A percentile compares a stretch with the other conserved stretches of the same genome.
phyloP scores from a whole-genome alignment of 2,888 invertebrate genomes.

The Hirtodrosophila cameraria region DNA sequence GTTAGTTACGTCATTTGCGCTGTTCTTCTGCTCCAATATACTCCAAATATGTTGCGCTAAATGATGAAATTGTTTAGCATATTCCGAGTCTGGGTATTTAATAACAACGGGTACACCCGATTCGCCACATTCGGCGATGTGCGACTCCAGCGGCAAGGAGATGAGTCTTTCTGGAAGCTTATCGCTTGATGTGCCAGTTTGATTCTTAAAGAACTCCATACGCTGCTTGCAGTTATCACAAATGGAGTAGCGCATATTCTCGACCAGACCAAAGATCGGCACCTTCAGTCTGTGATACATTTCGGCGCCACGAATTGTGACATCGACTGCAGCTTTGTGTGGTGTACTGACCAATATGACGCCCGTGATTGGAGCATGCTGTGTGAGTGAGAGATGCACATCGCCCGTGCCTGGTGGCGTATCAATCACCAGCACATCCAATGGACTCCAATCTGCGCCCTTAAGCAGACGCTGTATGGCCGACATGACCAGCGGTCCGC shows the following conservation, averaged over 20 bases:
- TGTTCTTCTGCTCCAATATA: slow-evolving; percentile 11
- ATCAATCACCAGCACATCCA: slow-evolving; percentile 95
- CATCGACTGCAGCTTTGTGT: slow-evolving; percentile 93
- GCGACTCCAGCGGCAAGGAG: slow-evolving; percentile 84
- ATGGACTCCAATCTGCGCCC: slow-evolving; percentile 94
- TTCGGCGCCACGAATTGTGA: slow-evolving; percentile 92
- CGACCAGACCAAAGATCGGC: slow-evolving; percentile 93
- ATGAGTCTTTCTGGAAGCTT: slow-evolving; percentile 87
- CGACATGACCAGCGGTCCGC: slow-evolving; percentile 98
- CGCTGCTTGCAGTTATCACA: slow-evolving; percentile 91
- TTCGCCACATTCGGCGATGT: slow-evolving; percentile 82
- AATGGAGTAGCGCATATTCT: slow-evolving; percentile 93
- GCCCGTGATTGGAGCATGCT: slow-evolving; percentile 94
- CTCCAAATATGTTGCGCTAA: slow-evolving; percentile 49
- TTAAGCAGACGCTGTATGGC: slow-evolving; percentile 93
- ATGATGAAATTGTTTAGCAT: slow-evolving; percentile 67
- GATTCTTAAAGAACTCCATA: slow-evolving; percentile 89
- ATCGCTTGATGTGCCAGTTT: neutral
- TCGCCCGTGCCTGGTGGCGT: slow-evolving; percentile 99
- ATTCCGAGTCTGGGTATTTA: slow-evolving; percentile 77
- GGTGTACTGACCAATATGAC: slow-evolving; percentile 97
- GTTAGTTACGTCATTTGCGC: neutral
- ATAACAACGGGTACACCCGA: slow-evolving; percentile 80
- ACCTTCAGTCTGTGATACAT: slow-evolving; percentile 94
- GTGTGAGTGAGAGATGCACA: slow-evolving; percentile 95